Evolutionary conservation across 2,888 invertebrate genomes (phyloP).

Genomic region (Athalia rosae): DNA sequence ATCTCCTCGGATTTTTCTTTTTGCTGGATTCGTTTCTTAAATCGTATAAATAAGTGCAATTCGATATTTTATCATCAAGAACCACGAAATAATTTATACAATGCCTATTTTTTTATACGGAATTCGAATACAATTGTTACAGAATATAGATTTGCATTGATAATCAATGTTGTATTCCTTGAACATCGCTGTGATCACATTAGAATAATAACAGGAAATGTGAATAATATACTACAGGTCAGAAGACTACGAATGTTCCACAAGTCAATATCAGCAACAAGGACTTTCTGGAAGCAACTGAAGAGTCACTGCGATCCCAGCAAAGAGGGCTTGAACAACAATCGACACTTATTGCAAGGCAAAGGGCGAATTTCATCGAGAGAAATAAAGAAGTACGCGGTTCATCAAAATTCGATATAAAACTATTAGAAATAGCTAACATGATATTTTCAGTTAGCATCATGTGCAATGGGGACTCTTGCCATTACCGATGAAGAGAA

Average conservation of each 20-base stretch:
- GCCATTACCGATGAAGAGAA: constrained; percentile 47
- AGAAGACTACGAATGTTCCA: too few species aligned
- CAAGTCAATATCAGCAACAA: background rate
- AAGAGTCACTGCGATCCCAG: constrained; percentile 11
- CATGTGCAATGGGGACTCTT: constrained; percentile 33
- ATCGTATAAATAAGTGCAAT: too few species aligned
- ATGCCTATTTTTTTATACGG: too few species aligned
- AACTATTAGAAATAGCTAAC: background rate
- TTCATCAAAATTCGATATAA: background rate
- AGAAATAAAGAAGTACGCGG: constrained; percentile 27
- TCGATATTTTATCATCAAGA: too few species aligned
- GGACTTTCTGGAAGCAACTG: background rate
- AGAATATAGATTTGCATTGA: too few species aligned
- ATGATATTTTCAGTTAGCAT: constrained; percentile 21
- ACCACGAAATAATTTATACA: too few species aligned
- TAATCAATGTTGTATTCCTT: too few species aligned
- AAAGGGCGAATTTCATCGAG: constrained; percentile 10
- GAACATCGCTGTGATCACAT: background rate
- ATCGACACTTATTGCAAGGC: constrained; percentile 29
- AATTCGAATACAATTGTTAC: too few species aligned
- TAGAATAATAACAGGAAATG: background rate
- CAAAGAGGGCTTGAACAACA: constrained; percentile 13
- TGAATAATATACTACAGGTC: too few species aligned
- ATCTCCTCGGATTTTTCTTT: too few species aligned
- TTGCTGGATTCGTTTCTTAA: too few species aligned